Base-by-base conservation (phyloP, 2,113 vertebrate species). In the Pao palembangensis region DNA sequence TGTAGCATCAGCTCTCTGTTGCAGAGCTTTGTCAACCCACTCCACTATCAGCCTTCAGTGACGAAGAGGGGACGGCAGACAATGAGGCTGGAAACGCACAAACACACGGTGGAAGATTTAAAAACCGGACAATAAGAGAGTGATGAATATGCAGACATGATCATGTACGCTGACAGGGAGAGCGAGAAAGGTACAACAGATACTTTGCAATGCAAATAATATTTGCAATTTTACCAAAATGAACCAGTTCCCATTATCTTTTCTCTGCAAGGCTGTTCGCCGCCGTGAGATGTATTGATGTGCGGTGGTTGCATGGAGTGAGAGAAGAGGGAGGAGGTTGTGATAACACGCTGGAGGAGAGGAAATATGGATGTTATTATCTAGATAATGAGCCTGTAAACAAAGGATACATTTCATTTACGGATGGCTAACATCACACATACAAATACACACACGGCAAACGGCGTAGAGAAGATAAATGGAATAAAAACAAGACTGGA, bases 321-420 rank as follows among this genome's bases (percentile, higher is more conserved):
- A 16, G 23, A 31, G 50, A 31, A 43, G 58, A 44, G 58, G 47
- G 66, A 79, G 79, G 67, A 79, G 75, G 63, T 70, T 68, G 58
- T 73, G 82, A 85, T 84, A 78, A 85, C 88, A 79, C 71, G 72
- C 66, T 50, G 80, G 57, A 76, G 75, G 72, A 69, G 69, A 75
- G 66, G 73, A 83, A 85, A 85, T 82, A 85, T 78, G 78, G 80
- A 87, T 69, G 72, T 81, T 85, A 87, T 89, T 85, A 87, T 81
- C 73, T 73, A 73, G 74, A 85, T 85, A 87, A 87, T 85, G 75
- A 78, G 55, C 54, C 73, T 8, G 74, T 79, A 84, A 87, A 87
- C 76, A 83, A 85, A 80, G 67, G 79, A 87, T 79, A 83, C 71
- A 84, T 82, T 82, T 82, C 71, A 76, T 84, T 83, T 75, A 79